A percentile compares a stretch with the other conserved stretches of the same genome.
Conservation (phyloP, 2,888 invertebrate species). For the Apamea monoglypha region DNA sequence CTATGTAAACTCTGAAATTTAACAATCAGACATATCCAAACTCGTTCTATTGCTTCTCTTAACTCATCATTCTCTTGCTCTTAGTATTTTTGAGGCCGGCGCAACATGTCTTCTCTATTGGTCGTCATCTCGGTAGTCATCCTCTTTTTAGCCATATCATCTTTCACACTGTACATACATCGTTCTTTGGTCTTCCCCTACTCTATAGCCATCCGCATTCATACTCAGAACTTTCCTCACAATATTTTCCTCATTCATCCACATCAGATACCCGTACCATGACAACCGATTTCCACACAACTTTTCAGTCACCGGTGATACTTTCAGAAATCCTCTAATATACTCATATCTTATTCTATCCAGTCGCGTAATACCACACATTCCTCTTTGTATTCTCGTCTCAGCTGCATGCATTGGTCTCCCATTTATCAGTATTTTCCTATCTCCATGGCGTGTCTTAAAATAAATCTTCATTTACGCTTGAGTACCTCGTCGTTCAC, state of each 20-base stretch:
- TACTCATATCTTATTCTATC: background rate
- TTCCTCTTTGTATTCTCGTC: background rate
- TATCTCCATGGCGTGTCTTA: background rate
- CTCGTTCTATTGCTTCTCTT: background rate
- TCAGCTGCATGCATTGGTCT: background rate
- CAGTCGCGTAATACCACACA: background rate
- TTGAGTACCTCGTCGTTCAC: background rate
- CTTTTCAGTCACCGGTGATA: background rate
- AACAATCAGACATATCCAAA: slow-evolving; percentile 7
- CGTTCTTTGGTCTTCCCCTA: background rate
- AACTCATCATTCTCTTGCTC: background rate
- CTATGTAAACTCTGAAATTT: background rate
- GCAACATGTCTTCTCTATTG: background rate
- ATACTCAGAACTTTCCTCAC: background rate
- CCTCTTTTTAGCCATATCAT: background rate
- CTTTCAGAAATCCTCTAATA: background rate
- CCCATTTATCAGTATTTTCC: background rate
- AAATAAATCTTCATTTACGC: background rate
- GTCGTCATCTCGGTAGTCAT: background rate
- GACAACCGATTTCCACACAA: background rate
- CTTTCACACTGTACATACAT: background rate
- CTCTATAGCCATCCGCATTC: background rate
- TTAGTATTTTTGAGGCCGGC: background rate
- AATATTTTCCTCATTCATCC: background rate
- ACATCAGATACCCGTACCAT: background rate